phyloP scores from a whole-genome alignment of 2,113 vertebrate species.

The Elanoides forficatus region DNA sequence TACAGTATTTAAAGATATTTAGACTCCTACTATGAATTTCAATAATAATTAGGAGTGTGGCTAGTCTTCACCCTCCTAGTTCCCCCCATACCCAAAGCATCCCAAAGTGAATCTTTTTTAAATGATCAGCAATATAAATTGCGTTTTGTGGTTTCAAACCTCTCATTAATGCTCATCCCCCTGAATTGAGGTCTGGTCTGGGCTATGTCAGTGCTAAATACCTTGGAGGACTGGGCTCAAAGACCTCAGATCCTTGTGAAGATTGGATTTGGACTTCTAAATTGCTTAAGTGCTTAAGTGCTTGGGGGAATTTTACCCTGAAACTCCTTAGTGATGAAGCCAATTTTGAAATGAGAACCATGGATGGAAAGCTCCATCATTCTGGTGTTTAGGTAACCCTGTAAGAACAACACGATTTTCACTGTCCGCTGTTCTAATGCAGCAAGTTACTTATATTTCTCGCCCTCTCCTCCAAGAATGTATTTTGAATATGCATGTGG shows the following conservation, averaged over 20 bases:
- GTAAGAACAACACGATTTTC: rapidly evolving
- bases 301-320: constrained; percentile 47
- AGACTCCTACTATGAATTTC: neutral
- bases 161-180: constrained; percentile 48
- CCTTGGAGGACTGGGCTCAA: constrained; percentile 31
- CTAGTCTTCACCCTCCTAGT: neutral
- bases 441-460: neutral
- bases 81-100: neutral
- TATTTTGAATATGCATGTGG: neutral
- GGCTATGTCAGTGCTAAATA: constrained; percentile 52
- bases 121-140: constrained; percentile 54
- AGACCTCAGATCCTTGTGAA: constrained; percentile 49
- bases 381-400: neutral
- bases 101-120: neutral
- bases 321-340: neutral
- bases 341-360: neutral
- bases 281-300: constrained; percentile 57
- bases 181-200: constrained; percentile 10
- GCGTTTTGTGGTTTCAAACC: constrained; percentile 45
- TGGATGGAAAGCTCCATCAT: neutral
- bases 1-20: neutral
- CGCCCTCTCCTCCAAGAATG: neutral
- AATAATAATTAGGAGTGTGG: constrained; percentile 48
- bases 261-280: constrained; percentile 60
- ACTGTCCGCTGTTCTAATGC: neutral